These are phyloP conservation scores for Hirtodrosophila alboralis DNA, from an alignment of 2,888 invertebrate genomes.

Conservation along the genomic window DNA sequence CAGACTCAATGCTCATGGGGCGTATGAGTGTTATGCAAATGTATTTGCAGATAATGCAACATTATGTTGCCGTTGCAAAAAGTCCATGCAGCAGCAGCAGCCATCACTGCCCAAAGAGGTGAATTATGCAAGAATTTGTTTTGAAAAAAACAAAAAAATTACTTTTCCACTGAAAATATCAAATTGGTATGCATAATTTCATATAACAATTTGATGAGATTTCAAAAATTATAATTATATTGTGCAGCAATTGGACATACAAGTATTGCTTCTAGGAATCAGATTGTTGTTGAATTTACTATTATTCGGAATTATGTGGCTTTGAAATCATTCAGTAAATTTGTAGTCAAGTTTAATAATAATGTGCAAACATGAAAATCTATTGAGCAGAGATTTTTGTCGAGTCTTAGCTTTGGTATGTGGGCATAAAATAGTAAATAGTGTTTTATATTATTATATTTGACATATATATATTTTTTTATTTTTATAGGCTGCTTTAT, in stretches of 20 bases:
- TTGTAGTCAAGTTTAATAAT: no score
- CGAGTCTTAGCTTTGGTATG: no score
- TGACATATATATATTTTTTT: no score
- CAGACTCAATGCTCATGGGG: conserved; percentile 52
- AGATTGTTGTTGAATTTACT: background rate
- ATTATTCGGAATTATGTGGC: background rate
- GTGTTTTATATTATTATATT: no score
- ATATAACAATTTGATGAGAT: background rate
- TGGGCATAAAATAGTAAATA: no score
- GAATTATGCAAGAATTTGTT: conserved; percentile 15
- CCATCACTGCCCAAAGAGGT: no score
- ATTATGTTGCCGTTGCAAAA: conserved; percentile 46
- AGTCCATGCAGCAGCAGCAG: no score
- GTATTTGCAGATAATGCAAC: conserved; percentile 61
- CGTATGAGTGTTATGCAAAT: conserved; percentile 71
- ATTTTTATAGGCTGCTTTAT: no score
- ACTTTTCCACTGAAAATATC: background rate
- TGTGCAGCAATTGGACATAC: background rate
- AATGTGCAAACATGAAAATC: no score
- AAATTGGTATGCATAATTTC: conserved; percentile 17
- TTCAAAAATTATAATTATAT: background rate
- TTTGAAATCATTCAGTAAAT: no score
- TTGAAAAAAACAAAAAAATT: conserved; percentile 5
- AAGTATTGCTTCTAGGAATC: no score
- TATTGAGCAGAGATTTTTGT: no score